Percentiles rank a stretch among this genome's conserved stretches.
Conservation (phyloP, 2,888 invertebrate species). For the Deilephila porcellus region DNA sequence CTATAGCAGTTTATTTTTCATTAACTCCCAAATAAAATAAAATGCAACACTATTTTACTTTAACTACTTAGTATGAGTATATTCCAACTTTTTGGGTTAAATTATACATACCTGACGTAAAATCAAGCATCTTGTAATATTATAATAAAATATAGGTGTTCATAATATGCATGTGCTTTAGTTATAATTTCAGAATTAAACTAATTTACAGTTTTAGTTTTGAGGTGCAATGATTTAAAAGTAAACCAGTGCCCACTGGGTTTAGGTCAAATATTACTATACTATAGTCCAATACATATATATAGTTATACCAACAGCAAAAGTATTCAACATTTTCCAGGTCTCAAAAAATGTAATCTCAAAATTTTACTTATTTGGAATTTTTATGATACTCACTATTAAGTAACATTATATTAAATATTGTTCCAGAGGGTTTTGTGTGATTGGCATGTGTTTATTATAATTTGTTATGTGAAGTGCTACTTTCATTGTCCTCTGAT, state of each 20-base stretch:
- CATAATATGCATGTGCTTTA: too few species aligned
- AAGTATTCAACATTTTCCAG: neutral
- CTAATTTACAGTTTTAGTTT: too few species aligned
- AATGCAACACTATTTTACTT: too few species aligned
- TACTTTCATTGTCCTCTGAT: neutral
- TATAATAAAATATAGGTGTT: too few species aligned
- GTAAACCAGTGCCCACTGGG: neutral
- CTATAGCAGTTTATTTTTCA: too few species aligned
- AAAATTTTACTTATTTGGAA: slow-evolving; percentile 1
- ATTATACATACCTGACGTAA: too few species aligned
- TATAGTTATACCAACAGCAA: neutral
- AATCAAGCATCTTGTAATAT: too few species aligned
- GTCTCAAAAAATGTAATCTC: neutral
- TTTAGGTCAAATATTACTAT: neutral
- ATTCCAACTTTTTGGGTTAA: too few species aligned
- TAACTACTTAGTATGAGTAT: too few species aligned
- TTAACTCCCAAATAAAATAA: too few species aligned
- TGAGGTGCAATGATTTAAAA: too few species aligned
- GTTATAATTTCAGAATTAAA: too few species aligned
- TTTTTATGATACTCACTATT: slow-evolving; percentile 1
- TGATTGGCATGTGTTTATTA: neutral
- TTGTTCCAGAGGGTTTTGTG: neutral
- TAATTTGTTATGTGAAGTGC: neutral
- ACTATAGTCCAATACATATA: neutral
- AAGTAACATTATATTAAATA: neutral